Evolutionary conservation across 2,888 invertebrate species (phyloP).

Genomic region (Spisula subtruncata): DNA sequence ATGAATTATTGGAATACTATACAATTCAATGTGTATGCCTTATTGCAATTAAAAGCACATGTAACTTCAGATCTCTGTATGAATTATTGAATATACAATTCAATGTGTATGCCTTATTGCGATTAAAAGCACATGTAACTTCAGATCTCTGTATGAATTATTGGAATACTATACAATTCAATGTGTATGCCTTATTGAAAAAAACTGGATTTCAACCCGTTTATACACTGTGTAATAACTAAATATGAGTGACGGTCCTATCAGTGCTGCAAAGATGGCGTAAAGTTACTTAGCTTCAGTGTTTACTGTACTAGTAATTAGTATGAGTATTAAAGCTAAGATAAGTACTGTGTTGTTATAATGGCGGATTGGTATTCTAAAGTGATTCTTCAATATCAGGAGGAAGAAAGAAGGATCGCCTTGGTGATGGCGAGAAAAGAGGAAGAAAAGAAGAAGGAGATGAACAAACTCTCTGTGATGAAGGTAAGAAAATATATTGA

Average conservation of each 20-base stretch:
- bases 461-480: slow-evolving; percentile 84
- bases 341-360: background rate
- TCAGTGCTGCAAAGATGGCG: background rate
- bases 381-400: slow-evolving; percentile 79
- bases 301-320: background rate
- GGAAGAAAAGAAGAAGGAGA: slow-evolving; percentile 86
- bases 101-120: no score
- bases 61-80: no score
- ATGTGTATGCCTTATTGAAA: no score
- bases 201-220: no score
- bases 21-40: no score
- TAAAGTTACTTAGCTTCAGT: background rate
- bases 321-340: background rate
- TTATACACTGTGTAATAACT: no score
- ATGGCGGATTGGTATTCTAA: slow-evolving; percentile 62
- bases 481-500: slow-evolving; percentile 78
- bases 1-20: no score
- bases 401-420: slow-evolving; percentile 86
- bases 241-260: background rate
- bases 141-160: no score
- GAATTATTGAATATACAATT: no score
- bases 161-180: no score
- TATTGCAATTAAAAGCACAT: no score
- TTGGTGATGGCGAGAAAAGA: slow-evolving; percentile 86
- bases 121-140: no score